Evolutionary conservation across 2,888 invertebrate genomes (phyloP), one percentile per base, ranked within the genome.

Genomic region (Xanthorhoe designata): DNA sequence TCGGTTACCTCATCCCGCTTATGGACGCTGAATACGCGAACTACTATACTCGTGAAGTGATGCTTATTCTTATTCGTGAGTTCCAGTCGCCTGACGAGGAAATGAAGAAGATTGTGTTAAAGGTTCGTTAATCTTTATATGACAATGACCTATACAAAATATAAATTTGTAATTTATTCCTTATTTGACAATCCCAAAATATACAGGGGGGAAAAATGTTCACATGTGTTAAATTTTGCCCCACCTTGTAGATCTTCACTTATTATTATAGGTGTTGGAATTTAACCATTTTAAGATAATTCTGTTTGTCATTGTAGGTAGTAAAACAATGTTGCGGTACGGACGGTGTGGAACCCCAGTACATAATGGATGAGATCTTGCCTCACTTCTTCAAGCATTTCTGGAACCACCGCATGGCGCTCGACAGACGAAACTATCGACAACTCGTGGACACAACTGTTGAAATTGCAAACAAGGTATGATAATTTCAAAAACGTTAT

Each of bases 11-110:
- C 59, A 99, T 99, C 78, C 99, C 99, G 0, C 95, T 99, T 70
- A 99, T 99, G 99, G 99, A 99, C 84, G 99, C 99, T 64, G 99
- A 99, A 90, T 99, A 99, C 83, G 99, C 99, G 0, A 99, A 99
- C 90, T 99, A 99, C 89, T 99, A 99, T 85, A 99, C 99, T 0
- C 95, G 99, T 77, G 99, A 99, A 96, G 99, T 99, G 86, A 99
- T 99, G 99, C 83, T 94, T 38, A 99, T 99, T 88, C 94, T 99
- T 29, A 99, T 99, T 79, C 96, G 99, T 90, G 99, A 99, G 94
- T 99, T 99, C 90, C 99, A 99, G 91, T 99, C 99, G 64, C 99
- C 99, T 0, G 99, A 99, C 88, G 99, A 99, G 89, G 99, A 99
- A 95, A 99, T 99, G 99, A 99, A 99, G 90, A 99, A 99, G 87